A percentile compares a stretch with the other conserved stretches of the same genome.
phyloP scores from a whole-genome alignment of 2,797 vertebrate species.

The Labeo calbasu region DNA sequence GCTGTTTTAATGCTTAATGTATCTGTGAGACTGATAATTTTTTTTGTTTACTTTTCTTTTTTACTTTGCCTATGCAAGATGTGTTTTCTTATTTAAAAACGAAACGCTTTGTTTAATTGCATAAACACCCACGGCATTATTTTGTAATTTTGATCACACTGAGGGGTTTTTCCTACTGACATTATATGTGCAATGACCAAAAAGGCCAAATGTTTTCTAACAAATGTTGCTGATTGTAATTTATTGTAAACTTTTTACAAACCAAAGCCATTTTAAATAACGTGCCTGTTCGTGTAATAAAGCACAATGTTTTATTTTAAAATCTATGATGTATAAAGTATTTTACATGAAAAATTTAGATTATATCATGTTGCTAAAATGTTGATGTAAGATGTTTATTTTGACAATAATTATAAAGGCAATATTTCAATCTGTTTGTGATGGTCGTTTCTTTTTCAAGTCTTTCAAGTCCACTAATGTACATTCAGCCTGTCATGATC shows the following conservation, averaged over 20 bases:
- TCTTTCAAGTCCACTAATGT: no score
- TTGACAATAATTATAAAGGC: background rate
- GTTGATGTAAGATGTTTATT: background rate
- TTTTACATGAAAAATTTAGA: background rate
- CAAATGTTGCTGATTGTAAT: constrained; percentile 22
- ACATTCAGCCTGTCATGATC: background rate
- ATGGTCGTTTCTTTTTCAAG: background rate
- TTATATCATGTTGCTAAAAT: constrained; percentile 2
- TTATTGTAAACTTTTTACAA: constrained; percentile 25
- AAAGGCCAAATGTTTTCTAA: constrained; percentile 35
- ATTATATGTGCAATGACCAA: constrained; percentile 6
- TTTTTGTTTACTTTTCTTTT: background rate
- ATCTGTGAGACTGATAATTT: background rate
- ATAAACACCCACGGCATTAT: background rate
- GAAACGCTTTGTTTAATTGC: background rate
- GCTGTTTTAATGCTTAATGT: background rate
- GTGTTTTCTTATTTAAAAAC: constrained; percentile 10
- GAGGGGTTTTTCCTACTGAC: background rate
- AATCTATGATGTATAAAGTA: background rate
- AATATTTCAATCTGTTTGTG: background rate
- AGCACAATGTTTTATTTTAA: background rate
- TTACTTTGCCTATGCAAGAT: constrained; percentile 9
- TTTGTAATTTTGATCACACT: background rate
- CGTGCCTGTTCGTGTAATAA: background rate
- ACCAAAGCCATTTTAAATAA: background rate